Percentiles rank a stretch among this genome's conserved stretches.
Evolutionary conservation across 2,113 vertebrate genomes (phyloP).

Genomic region (Xiphias gladius): DNA sequence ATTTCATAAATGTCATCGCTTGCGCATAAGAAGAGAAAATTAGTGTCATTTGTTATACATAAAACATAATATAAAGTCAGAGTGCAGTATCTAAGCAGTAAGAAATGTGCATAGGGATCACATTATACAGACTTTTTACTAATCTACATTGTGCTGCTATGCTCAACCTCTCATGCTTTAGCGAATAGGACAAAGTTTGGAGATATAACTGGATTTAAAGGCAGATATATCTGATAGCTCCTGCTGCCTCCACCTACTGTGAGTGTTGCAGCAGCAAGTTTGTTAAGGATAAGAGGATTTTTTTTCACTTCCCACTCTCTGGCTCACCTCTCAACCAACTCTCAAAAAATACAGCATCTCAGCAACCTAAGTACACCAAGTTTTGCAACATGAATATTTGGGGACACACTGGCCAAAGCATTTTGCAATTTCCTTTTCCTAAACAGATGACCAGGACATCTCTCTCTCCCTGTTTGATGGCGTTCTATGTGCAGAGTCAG

Average conservation of each 20-base stretch:
- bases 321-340: slow-evolving; percentile 54
- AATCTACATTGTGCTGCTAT: slow-evolving; percentile 20
- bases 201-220: slow-evolving; percentile 54
- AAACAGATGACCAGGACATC: slow-evolving; percentile 40
- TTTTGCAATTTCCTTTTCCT: slow-evolving; percentile 5
- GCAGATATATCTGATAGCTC: slow-evolving; percentile 62
- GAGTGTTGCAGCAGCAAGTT: slow-evolving; percentile 60
- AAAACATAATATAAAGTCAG: background rate
- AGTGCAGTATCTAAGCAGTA: background rate
- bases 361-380: background rate
- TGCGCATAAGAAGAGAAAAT: background rate
- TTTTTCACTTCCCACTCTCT: slow-evolving; percentile 44
- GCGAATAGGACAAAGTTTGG: slow-evolving; percentile 36
- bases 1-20: background rate
- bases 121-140: background rate
- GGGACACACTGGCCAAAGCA: slow-evolving; percentile 17
- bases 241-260: slow-evolving; percentile 59
- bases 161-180: background rate
- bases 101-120: background rate
- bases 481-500: slow-evolving; percentile 27
- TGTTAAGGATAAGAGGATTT: slow-evolving; percentile 48
- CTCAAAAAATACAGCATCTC: slow-evolving; percentile 31
- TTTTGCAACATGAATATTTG: slow-evolving; percentile 29
- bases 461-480: slow-evolving; percentile 39
- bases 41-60: background rate